These are phyloP conservation scores for Ferrisia virgata DNA, from an alignment of 2,888 invertebrate species.

Conservation along the genomic window DNA sequence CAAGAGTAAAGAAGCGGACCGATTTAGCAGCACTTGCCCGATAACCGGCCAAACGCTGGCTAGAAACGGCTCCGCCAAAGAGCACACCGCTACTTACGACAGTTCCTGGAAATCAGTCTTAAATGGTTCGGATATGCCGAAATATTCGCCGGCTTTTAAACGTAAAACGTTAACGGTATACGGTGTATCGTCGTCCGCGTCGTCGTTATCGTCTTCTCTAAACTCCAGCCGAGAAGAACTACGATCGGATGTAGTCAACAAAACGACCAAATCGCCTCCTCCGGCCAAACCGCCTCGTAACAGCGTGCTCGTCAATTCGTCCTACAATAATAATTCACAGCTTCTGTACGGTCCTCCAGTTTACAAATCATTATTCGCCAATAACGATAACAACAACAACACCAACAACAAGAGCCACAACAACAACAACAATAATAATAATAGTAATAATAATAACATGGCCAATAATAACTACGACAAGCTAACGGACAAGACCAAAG, in stretches of 20 bases:
- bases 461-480: no score
- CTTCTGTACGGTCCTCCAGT: constrained; percentile 33
- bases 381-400: neutral
- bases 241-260: constrained; percentile 47
- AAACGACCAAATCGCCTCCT: neutral
- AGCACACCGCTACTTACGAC: neutral
- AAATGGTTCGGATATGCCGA: constrained; percentile 60
- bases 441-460: no score
- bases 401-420: neutral
- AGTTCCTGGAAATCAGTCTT: constrained; percentile 45
- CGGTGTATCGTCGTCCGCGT: constrained; percentile 47
- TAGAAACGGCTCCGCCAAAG: neutral
- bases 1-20: constrained; percentile 58
- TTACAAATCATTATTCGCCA: constrained; percentile 31
- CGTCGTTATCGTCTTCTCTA: constrained; percentile 51
- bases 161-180: constrained; percentile 70
- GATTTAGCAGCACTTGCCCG: neutral
- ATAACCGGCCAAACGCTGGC: constrained; percentile 8
- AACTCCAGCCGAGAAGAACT: constrained; percentile 51
- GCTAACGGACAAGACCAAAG: neutral
- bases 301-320: constrained; percentile 36
- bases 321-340: constrained; percentile 46
- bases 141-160: constrained; percentile 80
- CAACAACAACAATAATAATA: neutral
- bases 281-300: constrained; percentile 34